Evolutionary conservation across 2,113 vertebrate genomes (phyloP).

Genomic region (Bos taurus): DNA sequence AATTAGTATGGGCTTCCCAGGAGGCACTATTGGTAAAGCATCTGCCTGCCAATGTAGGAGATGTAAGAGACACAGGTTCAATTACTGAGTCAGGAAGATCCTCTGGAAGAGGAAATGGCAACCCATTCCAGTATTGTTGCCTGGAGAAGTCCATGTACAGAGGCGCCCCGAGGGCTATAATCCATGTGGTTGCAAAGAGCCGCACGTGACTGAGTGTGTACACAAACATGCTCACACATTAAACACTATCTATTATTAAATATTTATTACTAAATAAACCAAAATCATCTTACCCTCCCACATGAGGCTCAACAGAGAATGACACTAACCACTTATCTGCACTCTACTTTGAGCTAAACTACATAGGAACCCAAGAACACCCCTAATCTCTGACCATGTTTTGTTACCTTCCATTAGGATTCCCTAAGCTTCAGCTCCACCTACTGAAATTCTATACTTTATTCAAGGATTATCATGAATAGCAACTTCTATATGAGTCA

Average conservation of each 20-base stretch:
- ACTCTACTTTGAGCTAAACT: neutral
- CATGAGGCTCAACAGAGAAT: neutral
- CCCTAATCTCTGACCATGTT: neutral
- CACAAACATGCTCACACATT: neutral
- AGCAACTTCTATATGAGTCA: neutral
- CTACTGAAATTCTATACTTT: neutral
- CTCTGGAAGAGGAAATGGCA: neutral
- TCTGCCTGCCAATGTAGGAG: neutral
- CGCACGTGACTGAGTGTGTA: neutral
- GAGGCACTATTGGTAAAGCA: neutral
- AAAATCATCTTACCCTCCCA: neutral
- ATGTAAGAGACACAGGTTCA: neutral
- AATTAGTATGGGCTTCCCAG: neutral
- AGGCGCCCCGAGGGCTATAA: neutral
- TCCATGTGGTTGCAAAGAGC: neutral
- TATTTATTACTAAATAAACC: neutral
- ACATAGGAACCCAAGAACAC: neutral
- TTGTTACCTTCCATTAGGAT: neutral
- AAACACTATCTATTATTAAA: neutral
- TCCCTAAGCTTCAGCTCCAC: neutral
- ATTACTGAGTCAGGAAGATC: neutral
- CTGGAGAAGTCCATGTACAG: neutral
- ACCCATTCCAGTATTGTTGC: neutral
- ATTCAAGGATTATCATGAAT: neutral
- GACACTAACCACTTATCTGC: neutral